A percentile compares a stretch with the other conserved stretches of the same genome.
phyloP scores from a whole-genome alignment of 1,140 invertebrate genomes.

The Lasioglossum baleicum region DNA sequence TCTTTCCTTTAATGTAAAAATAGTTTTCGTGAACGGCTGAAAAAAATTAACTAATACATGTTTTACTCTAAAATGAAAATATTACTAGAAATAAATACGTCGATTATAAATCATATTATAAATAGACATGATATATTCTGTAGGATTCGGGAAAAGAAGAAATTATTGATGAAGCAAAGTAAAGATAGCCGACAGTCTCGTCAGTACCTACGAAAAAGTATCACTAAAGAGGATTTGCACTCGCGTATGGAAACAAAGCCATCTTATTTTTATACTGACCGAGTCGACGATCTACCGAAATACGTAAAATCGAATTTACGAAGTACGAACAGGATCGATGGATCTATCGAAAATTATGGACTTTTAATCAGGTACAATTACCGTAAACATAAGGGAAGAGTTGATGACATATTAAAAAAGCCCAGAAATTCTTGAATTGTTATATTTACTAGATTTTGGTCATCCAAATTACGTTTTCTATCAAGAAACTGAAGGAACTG shows the following conservation, averaged over 20 bases:
- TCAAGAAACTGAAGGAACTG: no score
- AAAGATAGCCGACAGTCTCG: constrained; percentile 1
- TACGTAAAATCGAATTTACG: neutral
- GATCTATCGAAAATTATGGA: constrained; percentile 4
- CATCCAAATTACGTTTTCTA: no score
- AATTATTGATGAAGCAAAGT: neutral
- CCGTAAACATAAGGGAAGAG: no score
- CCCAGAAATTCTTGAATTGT: no score
- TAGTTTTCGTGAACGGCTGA: no score
- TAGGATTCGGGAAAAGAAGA: constrained; percentile 22
- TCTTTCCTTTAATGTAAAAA: no score
- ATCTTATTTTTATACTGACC: constrained; percentile 4
- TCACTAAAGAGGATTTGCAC: constrained; percentile 10
- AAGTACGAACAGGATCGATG: neutral
- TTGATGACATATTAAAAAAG: no score
- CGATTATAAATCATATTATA: no score
- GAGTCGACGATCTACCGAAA: constrained; percentile 16
- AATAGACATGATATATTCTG: neutral
- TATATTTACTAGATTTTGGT: no score
- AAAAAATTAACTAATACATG: no score
- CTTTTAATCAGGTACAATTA: constrained; percentile 25
- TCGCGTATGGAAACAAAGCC: neutral
- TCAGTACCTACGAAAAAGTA: constrained; percentile 6
- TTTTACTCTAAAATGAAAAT: no score
- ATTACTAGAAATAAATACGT: no score